These are phyloP conservation scores for Amphipoea oculea DNA, from an alignment of 2,888 invertebrate species.

Conservation along the genomic window DNA sequence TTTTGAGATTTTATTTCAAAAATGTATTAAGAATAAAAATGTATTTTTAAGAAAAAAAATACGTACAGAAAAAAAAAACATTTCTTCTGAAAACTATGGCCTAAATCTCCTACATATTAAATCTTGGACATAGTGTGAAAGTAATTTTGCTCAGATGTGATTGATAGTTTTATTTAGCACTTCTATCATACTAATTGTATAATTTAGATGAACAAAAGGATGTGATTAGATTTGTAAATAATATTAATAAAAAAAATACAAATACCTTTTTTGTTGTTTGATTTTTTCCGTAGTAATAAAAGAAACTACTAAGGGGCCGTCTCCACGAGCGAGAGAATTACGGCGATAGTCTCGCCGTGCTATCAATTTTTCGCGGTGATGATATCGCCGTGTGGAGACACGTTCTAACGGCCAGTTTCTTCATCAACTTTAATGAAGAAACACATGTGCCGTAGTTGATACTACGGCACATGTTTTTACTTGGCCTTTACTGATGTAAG, in stretches of 20 bases:
- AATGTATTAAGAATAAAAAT: neutral
- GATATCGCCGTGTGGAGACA: no score
- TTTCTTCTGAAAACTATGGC: constrained; percentile 36
- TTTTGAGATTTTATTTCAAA: constrained; percentile 1
- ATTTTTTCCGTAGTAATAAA: constrained; percentile 16
- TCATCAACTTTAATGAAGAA: no score
- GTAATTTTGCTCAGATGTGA: constrained; percentile 68
- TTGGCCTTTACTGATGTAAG: no score
- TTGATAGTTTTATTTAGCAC: constrained; percentile 75
- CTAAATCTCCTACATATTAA: constrained; percentile 31
- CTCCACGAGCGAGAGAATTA: no score
- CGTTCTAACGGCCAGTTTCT: no score
- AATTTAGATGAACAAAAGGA: constrained; percentile 85
- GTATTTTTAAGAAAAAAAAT: constrained; percentile 13
- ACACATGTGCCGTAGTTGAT: no score
- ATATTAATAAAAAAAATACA: constrained; percentile 83
- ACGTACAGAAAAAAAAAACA: neutral
- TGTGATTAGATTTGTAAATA: constrained; percentile 91
- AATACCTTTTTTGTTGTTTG: constrained; percentile 63
- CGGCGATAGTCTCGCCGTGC: no score
- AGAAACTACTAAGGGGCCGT: neutral
- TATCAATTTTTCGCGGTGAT: no score
- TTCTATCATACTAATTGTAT: constrained; percentile 77
- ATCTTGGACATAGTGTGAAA: constrained; percentile 64
- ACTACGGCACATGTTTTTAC: no score